Evolutionary conservation across 2,797 vertebrate species (phyloP).

Genomic region (Thalassophryne amazonica): DNA sequence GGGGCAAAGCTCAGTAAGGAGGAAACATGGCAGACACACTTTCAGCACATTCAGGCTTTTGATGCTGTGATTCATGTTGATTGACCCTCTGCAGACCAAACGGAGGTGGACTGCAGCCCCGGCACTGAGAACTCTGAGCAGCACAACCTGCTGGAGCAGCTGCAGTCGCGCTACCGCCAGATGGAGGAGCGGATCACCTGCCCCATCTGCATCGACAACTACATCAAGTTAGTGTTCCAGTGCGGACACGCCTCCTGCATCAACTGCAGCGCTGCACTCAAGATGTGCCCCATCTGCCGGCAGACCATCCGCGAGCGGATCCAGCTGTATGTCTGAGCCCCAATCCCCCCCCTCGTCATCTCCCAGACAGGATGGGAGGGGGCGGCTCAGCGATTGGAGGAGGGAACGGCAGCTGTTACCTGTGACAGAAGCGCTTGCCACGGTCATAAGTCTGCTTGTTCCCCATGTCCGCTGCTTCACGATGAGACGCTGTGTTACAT

Average conservation of each 20-base stretch:
- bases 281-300: conserved; percentile 94
- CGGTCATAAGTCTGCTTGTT: conserved; percentile 5
- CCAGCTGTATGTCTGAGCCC: conserved; percentile 88
- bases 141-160: conserved; percentile 95
- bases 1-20: too few species aligned
- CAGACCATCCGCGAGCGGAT: conserved; percentile 95
- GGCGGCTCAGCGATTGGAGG: not conserved
- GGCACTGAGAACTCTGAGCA: conserved; percentile 83
- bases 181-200: conserved; percentile 99
- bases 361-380: conserved; percentile 15
- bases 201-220: conserved; percentile 97
- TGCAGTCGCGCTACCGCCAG: conserved; percentile 95
- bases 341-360: not conserved
- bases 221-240: conserved; percentile 98
- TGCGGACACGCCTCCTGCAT: conserved; percentile 96
- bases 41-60: not conserved
- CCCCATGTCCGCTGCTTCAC: conserved; percentile 27
- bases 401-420: conserved; percentile 1
- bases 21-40: too few species aligned
- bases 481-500: conserved; percentile 20
- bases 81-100: conserved; percentile 81
- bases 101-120: conserved; percentile 88
- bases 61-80: not conserved
- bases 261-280: conserved; percentile 89
- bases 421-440: not conserved